A percentile compares a stretch with the other conserved stretches of the same genome.
These are phyloP conservation scores for Blomia tropicalis DNA, from an alignment of 2,888 invertebrate genomes.

Conservation along the genomic window DNA sequence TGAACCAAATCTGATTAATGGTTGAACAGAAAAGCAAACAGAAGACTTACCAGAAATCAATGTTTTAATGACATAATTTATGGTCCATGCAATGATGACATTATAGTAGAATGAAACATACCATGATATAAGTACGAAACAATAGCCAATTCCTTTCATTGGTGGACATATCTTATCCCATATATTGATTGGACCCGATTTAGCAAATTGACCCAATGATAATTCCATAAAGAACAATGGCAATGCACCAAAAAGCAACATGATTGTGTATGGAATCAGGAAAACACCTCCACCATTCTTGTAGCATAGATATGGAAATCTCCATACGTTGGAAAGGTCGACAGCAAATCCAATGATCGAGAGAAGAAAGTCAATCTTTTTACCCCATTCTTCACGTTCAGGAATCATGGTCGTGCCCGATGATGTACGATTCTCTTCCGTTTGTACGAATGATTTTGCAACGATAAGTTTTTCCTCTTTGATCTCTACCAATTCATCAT, in stretches of 20 bases:
- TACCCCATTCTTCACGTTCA: conserved; percentile 24
- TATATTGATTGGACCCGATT: conserved; percentile 55
- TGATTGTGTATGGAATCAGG: conserved; percentile 55
- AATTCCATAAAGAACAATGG: conserved; percentile 64
- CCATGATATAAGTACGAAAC: conserved; percentile 59
- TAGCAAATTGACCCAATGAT: conserved; percentile 53
- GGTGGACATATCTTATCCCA: conserved; percentile 45
- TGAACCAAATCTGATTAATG: background rate
- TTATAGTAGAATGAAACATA: conserved; percentile 65
- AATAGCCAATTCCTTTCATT: conserved; percentile 53
- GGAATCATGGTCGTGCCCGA: background rate
- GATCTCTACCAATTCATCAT: conserved; percentile 2
- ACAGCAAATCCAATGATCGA: conserved; percentile 35
- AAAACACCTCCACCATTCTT: conserved; percentile 48
- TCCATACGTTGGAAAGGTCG: conserved; percentile 37
- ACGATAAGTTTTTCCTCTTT: background rate
- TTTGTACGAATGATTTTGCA: too few relatives aligned
- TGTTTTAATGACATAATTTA: conserved; percentile 61
- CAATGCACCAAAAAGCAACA: conserved; percentile 57
- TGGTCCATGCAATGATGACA: conserved; percentile 67
- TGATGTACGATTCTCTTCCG: too few relatives aligned
- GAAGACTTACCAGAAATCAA: conserved; percentile 38
- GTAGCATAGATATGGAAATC: conserved; percentile 38
- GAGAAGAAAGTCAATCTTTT: conserved; percentile 26
- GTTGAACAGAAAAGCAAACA: background rate